Conservation (phyloP, 2,888 invertebrate genomes). For the Callosobruchus maculatus region DNA sequence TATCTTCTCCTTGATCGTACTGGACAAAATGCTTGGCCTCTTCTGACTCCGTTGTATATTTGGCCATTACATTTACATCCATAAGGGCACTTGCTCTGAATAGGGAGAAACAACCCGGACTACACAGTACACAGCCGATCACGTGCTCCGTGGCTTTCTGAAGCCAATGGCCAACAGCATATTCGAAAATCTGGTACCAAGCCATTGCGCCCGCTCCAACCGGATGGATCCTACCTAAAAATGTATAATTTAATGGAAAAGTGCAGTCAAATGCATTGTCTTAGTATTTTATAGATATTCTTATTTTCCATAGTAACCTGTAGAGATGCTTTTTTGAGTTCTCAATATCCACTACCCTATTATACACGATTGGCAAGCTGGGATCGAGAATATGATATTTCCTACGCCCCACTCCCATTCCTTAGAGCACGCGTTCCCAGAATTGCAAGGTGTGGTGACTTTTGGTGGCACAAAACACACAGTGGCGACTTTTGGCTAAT, state of each 20-base stretch:
- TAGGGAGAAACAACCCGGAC: slow-evolving; percentile 88
- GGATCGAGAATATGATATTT: too few species aligned
- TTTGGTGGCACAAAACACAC: too few species aligned
- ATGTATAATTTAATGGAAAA: neutral
- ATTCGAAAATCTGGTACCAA: slow-evolving; percentile 72
- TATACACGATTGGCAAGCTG: too few species aligned
- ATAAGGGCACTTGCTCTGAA: slow-evolving; percentile 85
- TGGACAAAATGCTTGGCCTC: slow-evolving; percentile 85
- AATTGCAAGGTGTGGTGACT: too few species aligned
- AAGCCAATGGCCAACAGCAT: slow-evolving; percentile 90
- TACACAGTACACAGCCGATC: slow-evolving; percentile 85
- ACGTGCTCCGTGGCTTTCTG: slow-evolving; percentile 90
- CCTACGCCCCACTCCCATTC: too few species aligned
- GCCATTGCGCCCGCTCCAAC: slow-evolving; percentile 60
- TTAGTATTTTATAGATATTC: too few species aligned
- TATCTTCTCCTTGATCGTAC: slow-evolving; percentile 74
- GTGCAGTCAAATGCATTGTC: too few species aligned
- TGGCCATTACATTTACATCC: slow-evolving; percentile 87
- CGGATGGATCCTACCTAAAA: slow-evolving; percentile 69
- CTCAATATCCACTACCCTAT: too few species aligned
- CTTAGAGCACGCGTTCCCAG: too few species aligned
- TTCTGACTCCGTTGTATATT: slow-evolving; percentile 74
- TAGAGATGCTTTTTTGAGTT: too few species aligned
- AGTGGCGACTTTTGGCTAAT: too few species aligned
- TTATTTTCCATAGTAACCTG: too few species aligned